Conservation (phyloP, 2,888 invertebrate species). For the Anthoptus insignis region DNA sequence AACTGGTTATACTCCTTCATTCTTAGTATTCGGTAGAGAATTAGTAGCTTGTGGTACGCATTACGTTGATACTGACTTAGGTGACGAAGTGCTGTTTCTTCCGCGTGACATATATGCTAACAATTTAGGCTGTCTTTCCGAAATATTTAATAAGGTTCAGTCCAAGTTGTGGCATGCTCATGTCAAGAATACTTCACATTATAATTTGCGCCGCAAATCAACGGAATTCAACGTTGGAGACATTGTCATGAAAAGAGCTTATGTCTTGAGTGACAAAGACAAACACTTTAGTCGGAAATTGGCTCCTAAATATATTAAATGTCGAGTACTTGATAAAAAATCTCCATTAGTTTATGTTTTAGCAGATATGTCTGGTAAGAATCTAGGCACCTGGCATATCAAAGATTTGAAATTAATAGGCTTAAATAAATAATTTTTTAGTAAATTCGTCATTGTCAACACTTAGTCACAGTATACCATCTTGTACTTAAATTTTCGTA, state of each 20-base stretch:
- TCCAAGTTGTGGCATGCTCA: slow-evolving; percentile 32
- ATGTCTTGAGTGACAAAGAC: slow-evolving; percentile 46
- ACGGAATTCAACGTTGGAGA: slow-evolving; percentile 47
- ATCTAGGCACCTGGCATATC: not conserved
- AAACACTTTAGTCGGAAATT: slow-evolving; percentile 45
- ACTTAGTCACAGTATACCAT: too few species aligned
- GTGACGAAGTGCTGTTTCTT: not conserved
- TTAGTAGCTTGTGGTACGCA: slow-evolving; percentile 5
- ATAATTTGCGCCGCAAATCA: slow-evolving; percentile 43
- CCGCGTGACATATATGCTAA: slow-evolving; percentile 5
- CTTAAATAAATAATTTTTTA: too few species aligned
- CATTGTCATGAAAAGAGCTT: slow-evolving; percentile 42
- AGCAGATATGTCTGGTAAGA: not conserved
- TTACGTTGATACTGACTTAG: slow-evolving; percentile 16
- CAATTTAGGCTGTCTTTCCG: not conserved
- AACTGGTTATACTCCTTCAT: slow-evolving; percentile 46
- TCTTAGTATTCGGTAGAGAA: slow-evolving; percentile 46
- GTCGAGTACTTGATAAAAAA: not conserved
- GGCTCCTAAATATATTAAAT: slow-evolving; percentile 22
- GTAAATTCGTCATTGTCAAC: too few species aligned
- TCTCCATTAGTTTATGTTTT: not conserved
- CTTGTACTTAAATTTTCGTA: too few species aligned
- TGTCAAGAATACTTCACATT: slow-evolving; percentile 19
- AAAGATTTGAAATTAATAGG: not conserved
- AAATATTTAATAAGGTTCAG: slow-evolving; percentile 21